Evolutionary conservation across 2,113 vertebrate species (phyloP), one percentile per base, ranked within the genome.

Genomic region (Piaya cayana): DNA sequence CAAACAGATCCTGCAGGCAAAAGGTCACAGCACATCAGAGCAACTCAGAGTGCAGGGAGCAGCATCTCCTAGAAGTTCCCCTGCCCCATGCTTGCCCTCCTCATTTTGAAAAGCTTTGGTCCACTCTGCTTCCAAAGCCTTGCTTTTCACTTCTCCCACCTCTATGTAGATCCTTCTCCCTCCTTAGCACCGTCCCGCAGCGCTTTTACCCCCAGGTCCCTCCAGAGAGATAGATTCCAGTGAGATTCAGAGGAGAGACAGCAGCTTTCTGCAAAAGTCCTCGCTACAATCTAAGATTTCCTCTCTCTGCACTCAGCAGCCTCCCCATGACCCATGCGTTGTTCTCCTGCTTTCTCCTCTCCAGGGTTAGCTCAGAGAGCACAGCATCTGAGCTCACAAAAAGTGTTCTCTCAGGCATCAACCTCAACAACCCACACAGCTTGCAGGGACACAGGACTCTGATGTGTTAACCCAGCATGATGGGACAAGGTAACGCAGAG

Each of bases 1-100:
- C 99, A 63, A 99, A 99, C 12, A 99, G 96, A 92, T 99, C 99
- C 99, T 99, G 95, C 59, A 64, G 86, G 80, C 64, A 83, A 92
- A 12, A 91, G 30, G 43, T 15, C 32, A 63, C 13, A 82, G 69
- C 27, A 55, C 18, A 64, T 92, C 18, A 95, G 60, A 68, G 39
- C 22, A 56, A 62, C 29, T 26, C 15, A n/a, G 47, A 39, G 43
- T 30, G 26, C 53, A 58, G 9, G 15, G 25, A 81, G 45, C 8
- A 52, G 30, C 27, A 39, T 2, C 39, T 45, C 43, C 43, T 45
- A 45, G 43, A 45, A 45, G 43, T 45, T 45, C 43, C 16, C 43
- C 45, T 5, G 3, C 15, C 15, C 8, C 26, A 49, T 1, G 1
- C 47, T 5, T 59, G 30, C 4, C 8, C 13, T 7, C 15, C 53